These are phyloP conservation scores for Oscarella lobularis DNA, from an alignment of 37 sponge, comb jelly and placozoan species.

Conservation along the genomic window DNA sequence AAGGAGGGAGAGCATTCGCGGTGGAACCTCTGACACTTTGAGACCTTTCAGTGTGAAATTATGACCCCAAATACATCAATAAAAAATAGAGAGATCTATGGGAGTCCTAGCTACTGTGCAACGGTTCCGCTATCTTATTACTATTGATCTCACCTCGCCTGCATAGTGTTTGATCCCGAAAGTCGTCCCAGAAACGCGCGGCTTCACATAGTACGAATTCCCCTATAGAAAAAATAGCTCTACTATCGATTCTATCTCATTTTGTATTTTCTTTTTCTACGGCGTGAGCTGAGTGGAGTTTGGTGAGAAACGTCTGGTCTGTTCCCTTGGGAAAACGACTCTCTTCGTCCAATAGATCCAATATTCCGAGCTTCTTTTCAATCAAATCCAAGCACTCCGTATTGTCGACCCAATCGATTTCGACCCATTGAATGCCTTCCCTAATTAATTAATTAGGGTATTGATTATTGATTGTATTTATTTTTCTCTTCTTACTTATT, in stretches of 20 bases:
- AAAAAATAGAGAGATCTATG: too few relatives aligned
- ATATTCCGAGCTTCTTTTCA: constrained; percentile 92
- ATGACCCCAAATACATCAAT: too few relatives aligned
- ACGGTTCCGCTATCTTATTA: too few relatives aligned
- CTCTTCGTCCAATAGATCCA: constrained; percentile 94
- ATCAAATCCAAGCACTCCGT: constrained; percentile 88
- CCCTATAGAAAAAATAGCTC: too few relatives aligned
- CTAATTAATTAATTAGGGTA: constrained; percentile 13
- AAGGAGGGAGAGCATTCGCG: too few relatives aligned
- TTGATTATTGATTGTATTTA: neutral
- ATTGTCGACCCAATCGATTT: constrained; percentile 99
- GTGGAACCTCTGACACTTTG: too few relatives aligned
- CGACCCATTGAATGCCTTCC: constrained; percentile 96
- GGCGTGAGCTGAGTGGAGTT: constrained; percentile 77
- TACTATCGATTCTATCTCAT: too few relatives aligned
- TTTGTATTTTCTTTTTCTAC: constrained; percentile 28
- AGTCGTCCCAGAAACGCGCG: constrained; percentile 74
- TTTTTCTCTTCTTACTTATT: constrained; percentile 83
- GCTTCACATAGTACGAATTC: constrained; percentile 83
- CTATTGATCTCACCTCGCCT: constrained; percentile 88
- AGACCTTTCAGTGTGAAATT: too few relatives aligned
- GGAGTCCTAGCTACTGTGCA: too few relatives aligned
- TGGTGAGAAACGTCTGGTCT: constrained; percentile 79
- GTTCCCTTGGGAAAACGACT: constrained; percentile 96
- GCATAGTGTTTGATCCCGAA: constrained; percentile 98